phyloP scores from a whole-genome alignment of 1,140 invertebrate genomes.

The Drosophila pallidifrons region DNA sequence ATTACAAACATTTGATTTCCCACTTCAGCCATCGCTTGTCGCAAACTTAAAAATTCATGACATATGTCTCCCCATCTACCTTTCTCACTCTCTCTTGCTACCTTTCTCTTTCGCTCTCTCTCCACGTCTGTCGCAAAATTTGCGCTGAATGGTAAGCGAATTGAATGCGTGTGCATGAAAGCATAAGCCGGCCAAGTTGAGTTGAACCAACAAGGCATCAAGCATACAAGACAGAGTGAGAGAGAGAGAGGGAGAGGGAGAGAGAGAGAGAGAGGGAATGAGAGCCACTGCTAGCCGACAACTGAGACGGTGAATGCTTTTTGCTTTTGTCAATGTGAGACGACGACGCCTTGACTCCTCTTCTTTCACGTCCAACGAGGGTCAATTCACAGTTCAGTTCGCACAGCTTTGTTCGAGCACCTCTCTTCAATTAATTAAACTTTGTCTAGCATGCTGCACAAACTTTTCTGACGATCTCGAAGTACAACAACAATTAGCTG shows the following conservation, averaged over 20 bases:
- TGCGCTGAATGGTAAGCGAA: conserved; percentile 60
- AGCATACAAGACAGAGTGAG: not conserved
- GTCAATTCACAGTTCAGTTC: not conserved
- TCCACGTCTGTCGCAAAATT: conserved; percentile 4
- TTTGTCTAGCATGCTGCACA: not conserved
- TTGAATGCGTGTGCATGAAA: conserved; percentile 73
- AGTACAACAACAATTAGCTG: no score
- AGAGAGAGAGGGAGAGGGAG: not conserved
- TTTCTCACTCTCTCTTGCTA: not conserved
- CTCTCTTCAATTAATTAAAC: not conserved
- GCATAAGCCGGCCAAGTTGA: conserved; percentile 66
- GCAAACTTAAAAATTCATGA: conserved; percentile 71
- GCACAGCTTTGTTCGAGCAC: not conserved
- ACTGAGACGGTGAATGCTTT: conserved; percentile 15
- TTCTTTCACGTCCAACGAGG: conserved; percentile 6
- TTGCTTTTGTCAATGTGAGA: conserved; percentile 14
- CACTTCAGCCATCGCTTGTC: conserved; percentile 69
- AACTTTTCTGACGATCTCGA: not conserved
- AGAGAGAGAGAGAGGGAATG: not conserved
- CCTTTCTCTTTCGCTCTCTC: not conserved
- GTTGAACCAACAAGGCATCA: conserved; percentile 1
- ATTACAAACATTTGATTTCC: conserved; percentile 84
- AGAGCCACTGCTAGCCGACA: not conserved
- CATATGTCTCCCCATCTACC: conserved; percentile 35
- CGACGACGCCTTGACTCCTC: conserved; percentile 28